phyloP scores from a whole-genome alignment of 23 tunicate genomes.

The Botrylloides violaceus region DNA sequence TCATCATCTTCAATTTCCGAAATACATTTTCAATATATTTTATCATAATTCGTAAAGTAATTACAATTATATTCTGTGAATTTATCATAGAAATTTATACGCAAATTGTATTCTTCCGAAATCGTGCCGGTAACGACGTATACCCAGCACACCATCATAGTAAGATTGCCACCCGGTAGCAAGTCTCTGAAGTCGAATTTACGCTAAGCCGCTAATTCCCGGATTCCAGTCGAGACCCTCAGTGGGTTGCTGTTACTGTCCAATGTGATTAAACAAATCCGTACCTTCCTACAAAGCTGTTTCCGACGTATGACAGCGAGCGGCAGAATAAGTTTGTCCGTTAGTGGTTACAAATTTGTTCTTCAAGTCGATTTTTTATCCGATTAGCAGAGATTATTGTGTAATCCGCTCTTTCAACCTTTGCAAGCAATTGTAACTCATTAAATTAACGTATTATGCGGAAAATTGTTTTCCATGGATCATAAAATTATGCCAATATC shows the following conservation, averaged over 20 bases:
- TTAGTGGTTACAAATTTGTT: not conserved
- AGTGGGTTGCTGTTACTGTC: constrained; percentile 9
- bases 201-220: constrained; percentile 12
- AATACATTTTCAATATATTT: not conserved
- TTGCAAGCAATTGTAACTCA: not conserved
- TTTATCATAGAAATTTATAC: too few relatives aligned
- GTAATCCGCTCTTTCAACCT: constrained; percentile 18
- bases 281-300: not conserved
- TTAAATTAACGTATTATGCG: not conserved
- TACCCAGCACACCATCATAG: too few relatives aligned
- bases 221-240: constrained; percentile 3
- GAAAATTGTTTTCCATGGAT: too few relatives aligned
- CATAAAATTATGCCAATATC: too few relatives aligned
- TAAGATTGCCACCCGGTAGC: constrained; percentile 14
- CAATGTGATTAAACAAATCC: constrained; percentile 26
- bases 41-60: too few relatives aligned
- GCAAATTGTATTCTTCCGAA: too few relatives aligned
- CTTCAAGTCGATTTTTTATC: constrained; percentile 14
- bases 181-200: constrained; percentile 4
- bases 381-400: constrained; percentile 16
- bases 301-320: not conserved
- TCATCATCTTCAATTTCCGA: not conserved
- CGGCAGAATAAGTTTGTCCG: not conserved
- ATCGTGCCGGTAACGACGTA: too few relatives aligned
- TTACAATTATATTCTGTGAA: too few relatives aligned